Evolutionary conservation across 2,888 invertebrate species (phyloP), one percentile per base, ranked within the genome.

Genomic region (Brenthis daphne): DNA sequence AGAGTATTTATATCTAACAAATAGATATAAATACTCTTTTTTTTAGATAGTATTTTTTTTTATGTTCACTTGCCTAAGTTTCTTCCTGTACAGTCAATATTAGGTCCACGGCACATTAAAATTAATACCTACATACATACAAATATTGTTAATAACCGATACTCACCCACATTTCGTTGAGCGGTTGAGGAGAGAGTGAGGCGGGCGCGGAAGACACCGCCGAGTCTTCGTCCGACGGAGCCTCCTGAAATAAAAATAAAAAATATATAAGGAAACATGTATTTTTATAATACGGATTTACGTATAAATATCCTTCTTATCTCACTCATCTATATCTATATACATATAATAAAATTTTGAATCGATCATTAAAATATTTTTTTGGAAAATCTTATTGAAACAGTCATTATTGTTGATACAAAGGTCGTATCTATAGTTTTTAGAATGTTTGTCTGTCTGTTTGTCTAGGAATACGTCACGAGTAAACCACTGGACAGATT

Each of bases 191-290:
- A 76, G 95, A 95, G 77, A 95, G 93, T 64, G 95, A 95, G 73
- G 95, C 94, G 69, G 95, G 95, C 73, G 95, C 95, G 74, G 95
- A 95, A 73, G 95, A 95, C 74, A 95, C 89, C 70, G 95, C 95
- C 61, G 95, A 95, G 80, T 95, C 95, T 75, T 94, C 94, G 86
- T 95, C 95, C 75, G 94, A 94, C 79, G 91, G 89, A 70, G 86
- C 84, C 84, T 91, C 91, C 92, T 91, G 80, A 0, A 77, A 69
- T 43, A 33, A 24, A 33, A 65, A n/a, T 55, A 63, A 29, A n/a
- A 13, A 64, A 53, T 43, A n/a, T 14, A n/a, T 54, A 55, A 37
- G 54, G 11, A 57, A 13, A 33, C 14, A 24, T 53, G 16, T 16
- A 1, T 12, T 51, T 51, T 51, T 5, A 5, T 50, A 13, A 14